Evolutionary conservation across 2,797 vertebrate genomes (phyloP), one percentile per base, ranked within the genome.

Genomic region (Hypotaenidia okinawae): DNA sequence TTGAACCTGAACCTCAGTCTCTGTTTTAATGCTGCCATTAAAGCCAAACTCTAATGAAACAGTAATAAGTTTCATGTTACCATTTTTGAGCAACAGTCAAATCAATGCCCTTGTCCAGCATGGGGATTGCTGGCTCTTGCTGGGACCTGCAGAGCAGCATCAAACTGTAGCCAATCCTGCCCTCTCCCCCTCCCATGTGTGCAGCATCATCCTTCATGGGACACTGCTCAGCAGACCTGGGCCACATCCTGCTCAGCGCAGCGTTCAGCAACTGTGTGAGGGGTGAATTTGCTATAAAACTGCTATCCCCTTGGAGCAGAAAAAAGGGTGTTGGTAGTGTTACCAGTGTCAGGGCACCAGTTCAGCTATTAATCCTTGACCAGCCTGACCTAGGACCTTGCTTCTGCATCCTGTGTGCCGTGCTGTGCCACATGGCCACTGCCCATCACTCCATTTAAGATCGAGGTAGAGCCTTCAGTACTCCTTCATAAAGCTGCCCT

Each of bases 141-240:
- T 66, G 52, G 32, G 32, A 55, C 35, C 55, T 64, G n/a, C 39
- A 23, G 70, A 85, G 70, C 63, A 84, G 32, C 64, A 43, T 55
- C 49, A 45, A 16, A 32, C 66, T 61, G 45, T 39, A 23, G 22
- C 47, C 24, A 35, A 19, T 51, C 8, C 28, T 58, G 17, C 37
- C 25, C 13, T 80, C 13, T 72, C 16, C 33, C 11, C 13, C 3
- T 35, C 28, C 33, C 0, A 0, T 3, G 13, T 3, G 3, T 11
- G 32, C 45, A 73, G 25, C 24, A 22, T 43, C 32, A 19, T 33
- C 39, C 69, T 73, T 45, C 37, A 5, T 0, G 1, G 47, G 30
- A 14, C 33, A 22, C 21, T 32, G 22, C 57, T 22, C 33, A 33
- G 55, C 41, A 55, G 47, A 30, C 16, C 16, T 22, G 30, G n/a